Evolutionary conservation across 2,113 vertebrate species (phyloP).

Genomic region (Pseudorectes ferrugineus): DNA sequence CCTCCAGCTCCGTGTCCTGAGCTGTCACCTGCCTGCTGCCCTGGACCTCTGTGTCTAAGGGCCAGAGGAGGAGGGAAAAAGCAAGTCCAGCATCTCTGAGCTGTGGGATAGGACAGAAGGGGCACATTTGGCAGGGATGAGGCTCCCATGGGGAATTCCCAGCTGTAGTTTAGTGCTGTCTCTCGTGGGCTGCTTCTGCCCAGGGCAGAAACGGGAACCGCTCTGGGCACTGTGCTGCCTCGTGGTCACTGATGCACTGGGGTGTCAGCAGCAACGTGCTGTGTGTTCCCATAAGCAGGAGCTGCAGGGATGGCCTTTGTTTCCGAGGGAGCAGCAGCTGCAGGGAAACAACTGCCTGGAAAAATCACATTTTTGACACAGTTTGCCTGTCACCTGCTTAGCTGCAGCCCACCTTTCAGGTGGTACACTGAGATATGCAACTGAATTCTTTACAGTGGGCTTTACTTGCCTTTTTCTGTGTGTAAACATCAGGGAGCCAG

Average conservation of each 20-base stretch:
- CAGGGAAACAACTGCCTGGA: neutral
- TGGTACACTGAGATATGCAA: accelerated
- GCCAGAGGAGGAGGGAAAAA: neutral
- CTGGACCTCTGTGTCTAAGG: neutral
- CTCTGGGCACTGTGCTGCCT: neutral
- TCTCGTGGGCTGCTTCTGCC: neutral
- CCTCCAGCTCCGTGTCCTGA: neutral
- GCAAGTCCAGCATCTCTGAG: neutral
- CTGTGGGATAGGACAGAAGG: neutral
- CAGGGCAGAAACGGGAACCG: accelerated
- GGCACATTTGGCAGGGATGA: neutral
- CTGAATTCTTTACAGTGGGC: neutral
- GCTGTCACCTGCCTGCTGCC: neutral
- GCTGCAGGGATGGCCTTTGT: neutral
- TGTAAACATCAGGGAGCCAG: neutral
- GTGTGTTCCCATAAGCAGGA: neutral
- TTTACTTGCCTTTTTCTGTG: neutral
- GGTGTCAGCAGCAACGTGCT: neutral
- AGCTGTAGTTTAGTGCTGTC: neutral
- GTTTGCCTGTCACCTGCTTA: neutral
- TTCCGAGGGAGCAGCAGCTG: neutral
- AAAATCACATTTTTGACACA: neutral
- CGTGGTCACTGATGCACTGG: accelerated
- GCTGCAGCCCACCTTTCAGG: neutral
- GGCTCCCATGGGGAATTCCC: neutral